Evolutionary conservation across 2,888 invertebrate genomes (phyloP), one percentile per base, ranked within the genome.

Genomic region (Acrocyrtus sp.): DNA sequence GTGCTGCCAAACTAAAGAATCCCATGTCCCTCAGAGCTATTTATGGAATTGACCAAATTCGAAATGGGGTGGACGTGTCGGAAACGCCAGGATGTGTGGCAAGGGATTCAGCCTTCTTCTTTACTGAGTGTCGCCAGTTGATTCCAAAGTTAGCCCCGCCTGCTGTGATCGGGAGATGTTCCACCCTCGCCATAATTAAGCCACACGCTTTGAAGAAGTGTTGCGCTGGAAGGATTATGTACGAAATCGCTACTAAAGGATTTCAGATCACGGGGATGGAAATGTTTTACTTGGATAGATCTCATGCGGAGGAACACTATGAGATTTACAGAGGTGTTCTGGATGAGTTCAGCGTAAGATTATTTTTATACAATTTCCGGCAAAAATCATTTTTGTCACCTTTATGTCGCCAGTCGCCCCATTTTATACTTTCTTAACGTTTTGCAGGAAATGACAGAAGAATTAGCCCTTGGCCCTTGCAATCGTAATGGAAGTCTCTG

Each of bases 271-370:
- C 91, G 0, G 94, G 93, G 0, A 86, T 96, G 74, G 90, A 92
- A 84, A 91, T 93, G 89, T 89, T 92, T 80, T 87, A 90, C 73
- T 86, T 97, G 81, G 93, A 92, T 81, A 90, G 90, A 75, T 88
- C 90, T 0, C 93, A 95, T 84, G 94, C 94, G 4, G 93, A 94
- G 81, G 95, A 96, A 84, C 96, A 96, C 85, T 90, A 92, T 82
- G 96, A 96, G 85, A 92, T 96, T 3, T 97, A 97, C 84, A 94
- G 94, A 83, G 95, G 95, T 1, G 92, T 95, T 60, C 88, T 94
- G 41, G 89, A 90, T 0, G 93, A 94, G 82, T 92, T 90, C 83
- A 88, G 89, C 83, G 91, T 91, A 82, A 82, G 84, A 81, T 63
- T 12, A 48, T 21, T 26, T 34, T 24, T 22, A 47, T 0, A 45